Conservation (phyloP, 2,888 invertebrate genomes). For the Cataglyphis albicans region DNA sequence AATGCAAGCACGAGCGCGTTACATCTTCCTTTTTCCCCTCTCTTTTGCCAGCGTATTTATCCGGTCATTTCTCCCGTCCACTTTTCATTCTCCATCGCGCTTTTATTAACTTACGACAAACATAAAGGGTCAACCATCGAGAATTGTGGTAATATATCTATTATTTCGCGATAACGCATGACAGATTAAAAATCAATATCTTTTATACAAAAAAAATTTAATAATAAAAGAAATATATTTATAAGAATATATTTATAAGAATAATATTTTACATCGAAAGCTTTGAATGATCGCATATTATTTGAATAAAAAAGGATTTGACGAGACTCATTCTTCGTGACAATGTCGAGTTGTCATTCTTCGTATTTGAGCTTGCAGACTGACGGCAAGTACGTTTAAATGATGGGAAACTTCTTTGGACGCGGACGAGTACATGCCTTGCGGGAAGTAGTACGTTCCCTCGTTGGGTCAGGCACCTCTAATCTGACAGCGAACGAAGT, state of each 20-base stretch:
- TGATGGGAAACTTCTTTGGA: conserved; percentile 46
- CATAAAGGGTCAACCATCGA: conserved; percentile 31
- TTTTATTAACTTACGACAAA: conserved; percentile 23
- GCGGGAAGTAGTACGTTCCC: conserved; percentile 66
- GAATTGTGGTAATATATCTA: not conserved
- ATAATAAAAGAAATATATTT: not conserved
- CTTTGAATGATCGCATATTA: not conserved
- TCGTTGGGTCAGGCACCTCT: conserved; percentile 77
- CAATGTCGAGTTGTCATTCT: not conserved
- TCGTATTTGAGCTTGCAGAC: conserved; percentile 14
- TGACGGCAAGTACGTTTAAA: conserved; percentile 25
- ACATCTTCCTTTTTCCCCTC: not conserved
- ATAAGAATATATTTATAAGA: no score
- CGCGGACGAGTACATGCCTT: conserved; percentile 8
- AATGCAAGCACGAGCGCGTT: conserved; percentile 20
- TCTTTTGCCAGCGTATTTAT: conserved; percentile 28
- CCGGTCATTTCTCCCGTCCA: conserved; percentile 31
- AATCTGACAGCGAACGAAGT: conserved; percentile 64
- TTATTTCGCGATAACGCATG: not conserved
- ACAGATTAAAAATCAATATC: not conserved
- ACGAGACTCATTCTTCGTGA: not conserved
- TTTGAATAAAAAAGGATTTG: not conserved
- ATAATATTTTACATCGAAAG: not conserved
- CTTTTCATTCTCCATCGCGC: conserved; percentile 3
- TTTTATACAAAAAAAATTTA: not conserved